phyloP scores from a whole-genome alignment of 2,113 vertebrate species.

The Lagenorhynchus albirostris region DNA sequence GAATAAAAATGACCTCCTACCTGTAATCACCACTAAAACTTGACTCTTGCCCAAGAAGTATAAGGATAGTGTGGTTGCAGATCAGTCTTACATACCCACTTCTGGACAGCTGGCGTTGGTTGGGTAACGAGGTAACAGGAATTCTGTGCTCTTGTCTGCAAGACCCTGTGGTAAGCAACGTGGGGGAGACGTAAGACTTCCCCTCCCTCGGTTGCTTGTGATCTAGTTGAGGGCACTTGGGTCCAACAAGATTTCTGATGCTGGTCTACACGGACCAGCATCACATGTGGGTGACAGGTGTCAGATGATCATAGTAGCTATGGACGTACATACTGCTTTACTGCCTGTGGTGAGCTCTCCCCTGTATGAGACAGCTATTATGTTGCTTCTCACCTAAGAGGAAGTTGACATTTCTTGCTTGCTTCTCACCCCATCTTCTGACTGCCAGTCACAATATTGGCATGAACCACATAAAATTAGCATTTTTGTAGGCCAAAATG shows the following conservation, averaged over 20 bases:
- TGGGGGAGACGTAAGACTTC: not conserved
- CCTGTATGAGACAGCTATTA: not conserved
- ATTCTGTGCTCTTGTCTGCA: not conserved
- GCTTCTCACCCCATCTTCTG: not conserved
- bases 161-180: not conserved
- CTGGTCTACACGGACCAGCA: not conserved
- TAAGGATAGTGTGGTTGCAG: not conserved
- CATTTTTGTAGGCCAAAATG: not conserved
- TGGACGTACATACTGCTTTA: too few species aligned
- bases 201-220: not conserved
- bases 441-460: not conserved
- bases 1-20: not conserved
- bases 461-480: not conserved
- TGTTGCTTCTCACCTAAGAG: not conserved
- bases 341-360: not conserved
- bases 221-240: not conserved
- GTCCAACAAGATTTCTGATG: not conserved
- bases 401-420: not conserved
- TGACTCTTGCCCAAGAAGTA: not conserved
- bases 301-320: not conserved
- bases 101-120: not conserved
- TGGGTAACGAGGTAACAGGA: not conserved
- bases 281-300: not conserved
- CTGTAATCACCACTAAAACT: not conserved
- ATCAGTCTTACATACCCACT: not conserved